phyloP scores from a whole-genome alignment of 1,140 invertebrate species.

The Contarinia nasturtii region DNA sequence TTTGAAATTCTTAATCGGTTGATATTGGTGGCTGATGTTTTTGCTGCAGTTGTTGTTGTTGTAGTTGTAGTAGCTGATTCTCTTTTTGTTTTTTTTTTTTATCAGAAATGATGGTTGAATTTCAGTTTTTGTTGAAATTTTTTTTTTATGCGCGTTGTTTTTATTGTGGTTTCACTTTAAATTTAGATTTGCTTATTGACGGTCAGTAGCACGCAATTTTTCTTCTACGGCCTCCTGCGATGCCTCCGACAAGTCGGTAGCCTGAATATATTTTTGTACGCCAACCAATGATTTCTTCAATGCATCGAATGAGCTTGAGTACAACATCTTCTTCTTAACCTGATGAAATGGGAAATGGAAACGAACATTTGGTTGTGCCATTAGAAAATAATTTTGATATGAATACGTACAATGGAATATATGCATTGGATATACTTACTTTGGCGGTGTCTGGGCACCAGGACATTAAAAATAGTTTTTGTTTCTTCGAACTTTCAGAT shows the following conservation, averaged over 20 bases:
- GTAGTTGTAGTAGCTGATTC: neutral
- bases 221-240: constrained; percentile 81
- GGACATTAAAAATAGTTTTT: constrained; percentile 89
- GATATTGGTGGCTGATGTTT: no score
- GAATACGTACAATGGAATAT: no score
- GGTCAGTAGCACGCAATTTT: constrained; percentile 78
- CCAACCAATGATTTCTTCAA: constrained; percentile 89
- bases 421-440: constrained; percentile 13
- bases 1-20: no score
- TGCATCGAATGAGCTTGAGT: constrained; percentile 91
- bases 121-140: constrained; percentile 1
- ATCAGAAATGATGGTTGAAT: constrained; percentile 3
- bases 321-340: constrained; percentile 99
- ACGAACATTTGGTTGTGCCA: neutral
- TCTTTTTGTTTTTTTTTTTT: constrained; percentile 1
- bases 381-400: no score
- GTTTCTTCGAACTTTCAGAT: constrained; percentile 84
- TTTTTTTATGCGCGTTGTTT: constrained; percentile 2
- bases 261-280: constrained; percentile 93
- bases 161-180: neutral
- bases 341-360: constrained; percentile 1
- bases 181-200: constrained; percentile 40
- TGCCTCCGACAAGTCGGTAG: constrained; percentile 79
- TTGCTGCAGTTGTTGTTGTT: constrained; percentile 10
- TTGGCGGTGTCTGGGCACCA: constrained; percentile 95